Percentiles rank a stretch among this genome's conserved stretches.
These are phyloP conservation scores for Centroberyx gerrardi DNA, from an alignment of 2,797 vertebrate species.

Conservation along the genomic window DNA sequence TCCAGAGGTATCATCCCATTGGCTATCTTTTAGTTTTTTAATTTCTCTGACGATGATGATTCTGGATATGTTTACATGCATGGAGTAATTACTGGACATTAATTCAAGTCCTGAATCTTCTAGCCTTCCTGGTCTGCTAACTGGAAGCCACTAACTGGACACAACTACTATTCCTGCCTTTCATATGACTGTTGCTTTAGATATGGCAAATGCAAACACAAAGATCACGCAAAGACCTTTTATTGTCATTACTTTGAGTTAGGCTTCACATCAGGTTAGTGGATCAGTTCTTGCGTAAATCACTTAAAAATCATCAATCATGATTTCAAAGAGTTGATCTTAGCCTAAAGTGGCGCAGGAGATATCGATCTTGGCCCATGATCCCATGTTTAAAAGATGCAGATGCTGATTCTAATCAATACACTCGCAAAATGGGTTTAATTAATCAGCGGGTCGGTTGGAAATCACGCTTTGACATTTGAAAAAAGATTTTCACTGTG, in stretches of 20 bases:
- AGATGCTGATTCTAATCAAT: no score
- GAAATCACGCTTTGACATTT: no score
- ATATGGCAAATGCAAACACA: background rate
- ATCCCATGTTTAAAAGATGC: no score
- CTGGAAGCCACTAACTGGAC: slow-evolving; percentile 10
- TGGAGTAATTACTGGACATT: background rate
- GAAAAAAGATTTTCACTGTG: no score
- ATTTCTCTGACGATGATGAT: background rate
- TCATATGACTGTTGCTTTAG: background rate
- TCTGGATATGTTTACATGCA: background rate
- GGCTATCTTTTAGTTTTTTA: background rate
- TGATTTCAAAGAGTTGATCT: no score
- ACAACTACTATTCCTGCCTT: background rate
- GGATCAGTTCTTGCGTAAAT: no score
- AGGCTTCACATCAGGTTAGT: background rate
- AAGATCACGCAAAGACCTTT: background rate
- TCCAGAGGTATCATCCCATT: background rate
- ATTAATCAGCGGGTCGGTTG: no score
- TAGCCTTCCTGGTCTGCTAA: background rate
- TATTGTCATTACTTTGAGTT: background rate
- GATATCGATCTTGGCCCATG: background rate
- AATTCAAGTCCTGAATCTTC: background rate
- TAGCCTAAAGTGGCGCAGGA: background rate
- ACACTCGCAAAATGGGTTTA: no score
- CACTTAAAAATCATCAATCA: background rate